Evolutionary conservation across 2,113 vertebrate species (phyloP).

Genomic region (Parus major): DNA sequence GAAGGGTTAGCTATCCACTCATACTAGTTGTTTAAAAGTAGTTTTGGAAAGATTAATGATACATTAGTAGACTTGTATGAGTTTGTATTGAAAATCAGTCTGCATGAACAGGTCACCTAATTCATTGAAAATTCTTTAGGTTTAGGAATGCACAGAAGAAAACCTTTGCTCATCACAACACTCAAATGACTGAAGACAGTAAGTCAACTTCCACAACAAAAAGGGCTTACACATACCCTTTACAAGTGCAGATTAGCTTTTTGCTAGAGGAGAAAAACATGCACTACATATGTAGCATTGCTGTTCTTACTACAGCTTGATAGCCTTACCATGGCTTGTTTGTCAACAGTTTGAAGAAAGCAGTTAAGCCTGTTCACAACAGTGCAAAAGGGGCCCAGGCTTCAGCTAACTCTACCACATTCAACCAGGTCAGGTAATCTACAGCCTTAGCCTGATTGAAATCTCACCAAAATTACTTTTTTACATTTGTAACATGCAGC

Average conservation of each 20-base stretch:
- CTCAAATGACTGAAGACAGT: background rate
- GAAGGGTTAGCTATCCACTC: background rate
- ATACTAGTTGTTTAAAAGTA: background rate
- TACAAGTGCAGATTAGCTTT: background rate
- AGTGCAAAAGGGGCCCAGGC: background rate
- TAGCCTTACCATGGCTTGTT: background rate
- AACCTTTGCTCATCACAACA: background rate
- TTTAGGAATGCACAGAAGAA: background rate
- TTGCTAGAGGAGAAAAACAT: background rate
- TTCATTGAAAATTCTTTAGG: background rate
- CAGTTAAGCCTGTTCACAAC: background rate
- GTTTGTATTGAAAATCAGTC: background rate
- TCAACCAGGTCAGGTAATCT: background rate
- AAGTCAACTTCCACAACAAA: background rate
- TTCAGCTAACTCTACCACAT: background rate
- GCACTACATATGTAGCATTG: rapidly evolving
- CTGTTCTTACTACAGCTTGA: background rate
- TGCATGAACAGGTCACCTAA: background rate
- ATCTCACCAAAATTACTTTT: background rate
- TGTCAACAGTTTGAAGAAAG: background rate
- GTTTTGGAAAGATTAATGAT: background rate
- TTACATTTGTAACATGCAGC: background rate
- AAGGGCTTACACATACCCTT: background rate
- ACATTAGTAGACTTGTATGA: background rate
- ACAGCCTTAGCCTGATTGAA: background rate